Evolutionary conservation across 2,888 invertebrate species (phyloP).

Genomic region (Hyalella azteca): DNA sequence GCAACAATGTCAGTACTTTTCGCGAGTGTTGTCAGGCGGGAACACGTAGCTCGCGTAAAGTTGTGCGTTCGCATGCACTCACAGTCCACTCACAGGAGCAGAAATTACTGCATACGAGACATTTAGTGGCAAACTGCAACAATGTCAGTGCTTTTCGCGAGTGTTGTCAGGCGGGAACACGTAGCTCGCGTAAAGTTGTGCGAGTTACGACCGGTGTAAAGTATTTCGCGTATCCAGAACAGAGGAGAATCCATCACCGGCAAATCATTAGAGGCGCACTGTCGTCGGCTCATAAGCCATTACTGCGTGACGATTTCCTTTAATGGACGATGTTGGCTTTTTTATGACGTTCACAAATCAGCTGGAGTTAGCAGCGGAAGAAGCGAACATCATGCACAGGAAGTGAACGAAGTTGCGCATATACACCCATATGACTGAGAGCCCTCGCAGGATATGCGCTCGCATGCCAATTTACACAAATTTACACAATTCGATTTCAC

Average conservation of each 20-base stretch:
- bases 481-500: too few relatives aligned
- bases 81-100: too few relatives aligned
- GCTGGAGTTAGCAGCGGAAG: constrained; percentile 22
- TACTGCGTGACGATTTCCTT: constrained; percentile 31
- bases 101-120: too few relatives aligned
- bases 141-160: too few relatives aligned
- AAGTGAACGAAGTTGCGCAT: neutral
- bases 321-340: constrained; percentile 21
- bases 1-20: too few relatives aligned
- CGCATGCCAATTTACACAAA: too few relatives aligned
- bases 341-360: constrained; percentile 31
- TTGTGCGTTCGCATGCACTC: too few relatives aligned
- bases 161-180: too few relatives aligned
- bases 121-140: too few relatives aligned
- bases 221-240: constrained; percentile 4
- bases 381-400: constrained; percentile 30
- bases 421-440: constrained; percentile 7
- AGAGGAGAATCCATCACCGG: constrained; percentile 20
- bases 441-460: neutral
- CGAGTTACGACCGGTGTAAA: neutral
- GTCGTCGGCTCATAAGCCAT: constrained; percentile 20
- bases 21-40: too few relatives aligned
- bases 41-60: neutral
- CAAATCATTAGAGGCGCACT: constrained; percentile 30
- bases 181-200: neutral